Evolutionary conservation across 2,113 vertebrate genomes (phyloP).

Genomic region (Puma concolor): DNA sequence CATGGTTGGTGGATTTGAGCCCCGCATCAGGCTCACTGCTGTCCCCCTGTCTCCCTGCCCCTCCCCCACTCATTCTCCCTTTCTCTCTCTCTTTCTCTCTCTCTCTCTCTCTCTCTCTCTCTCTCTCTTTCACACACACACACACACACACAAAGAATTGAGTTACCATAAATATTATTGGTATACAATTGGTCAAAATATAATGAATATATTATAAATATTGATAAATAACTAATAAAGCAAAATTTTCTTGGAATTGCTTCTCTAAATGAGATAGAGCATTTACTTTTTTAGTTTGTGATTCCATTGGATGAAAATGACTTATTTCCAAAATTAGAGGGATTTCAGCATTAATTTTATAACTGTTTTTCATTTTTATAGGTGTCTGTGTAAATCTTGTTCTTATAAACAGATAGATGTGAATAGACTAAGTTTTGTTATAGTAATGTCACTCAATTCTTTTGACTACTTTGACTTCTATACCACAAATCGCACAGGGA

Average conservation of each 20-base stretch:
- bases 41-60: no score
- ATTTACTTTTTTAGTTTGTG: neutral
- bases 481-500: neutral
- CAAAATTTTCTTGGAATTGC: neutral
- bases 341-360: slow-evolving; percentile 6
- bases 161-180: neutral
- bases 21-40: no score
- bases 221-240: neutral
- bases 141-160: no score
- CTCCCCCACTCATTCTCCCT: no score
- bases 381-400: neutral
- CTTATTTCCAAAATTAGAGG: neutral
- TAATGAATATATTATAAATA: neutral
- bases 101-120: no score
- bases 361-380: neutral
- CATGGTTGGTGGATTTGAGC: no score
- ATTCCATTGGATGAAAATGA: neutral
- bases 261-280: neutral
- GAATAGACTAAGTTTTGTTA: neutral
- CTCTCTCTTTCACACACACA: no score
- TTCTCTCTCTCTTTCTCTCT: no score
- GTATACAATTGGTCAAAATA: neutral
- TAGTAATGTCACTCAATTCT: neutral
- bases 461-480: neutral
- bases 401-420: neutral